phyloP scores from a whole-genome alignment of 1,140 invertebrate species.

The Dreissena rostriformis region DNA sequence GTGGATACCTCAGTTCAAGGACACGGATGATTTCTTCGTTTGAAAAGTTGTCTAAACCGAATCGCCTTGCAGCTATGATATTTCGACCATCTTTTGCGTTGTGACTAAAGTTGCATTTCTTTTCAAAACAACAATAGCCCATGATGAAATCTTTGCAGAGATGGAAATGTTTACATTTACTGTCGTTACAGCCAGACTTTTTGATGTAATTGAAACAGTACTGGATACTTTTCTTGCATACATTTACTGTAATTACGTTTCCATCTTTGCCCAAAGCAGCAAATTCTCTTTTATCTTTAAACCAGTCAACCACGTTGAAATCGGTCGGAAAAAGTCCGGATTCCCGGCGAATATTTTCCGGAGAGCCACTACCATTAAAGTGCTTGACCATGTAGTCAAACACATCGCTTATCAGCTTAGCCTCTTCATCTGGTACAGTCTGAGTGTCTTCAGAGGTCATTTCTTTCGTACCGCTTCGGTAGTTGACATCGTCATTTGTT shows the following conservation, averaged over 20 bases:
- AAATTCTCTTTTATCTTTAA: neutral
- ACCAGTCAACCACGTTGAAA: neutral
- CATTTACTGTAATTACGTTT: neutral
- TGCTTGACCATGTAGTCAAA: neutral
- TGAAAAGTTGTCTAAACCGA: neutral
- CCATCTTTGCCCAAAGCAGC: neutral
- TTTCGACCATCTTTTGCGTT: neutral
- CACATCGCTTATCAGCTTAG: neutral
- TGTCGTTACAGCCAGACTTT: neutral
- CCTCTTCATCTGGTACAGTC: neutral
- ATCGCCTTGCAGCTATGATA: neutral
- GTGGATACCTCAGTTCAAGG: neutral
- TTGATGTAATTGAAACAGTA: conserved; percentile 3
- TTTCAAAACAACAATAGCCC: neutral
- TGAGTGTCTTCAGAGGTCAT: neutral
- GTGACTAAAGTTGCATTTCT: neutral
- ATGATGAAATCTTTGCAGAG: neutral
- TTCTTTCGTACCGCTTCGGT: neutral
- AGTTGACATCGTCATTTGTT: too few relatives aligned
- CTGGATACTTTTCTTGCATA: neutral
- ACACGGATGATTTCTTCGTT: neutral
- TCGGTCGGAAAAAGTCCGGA: neutral
- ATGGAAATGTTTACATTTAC: neutral
- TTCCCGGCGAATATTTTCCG: neutral
- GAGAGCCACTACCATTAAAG: neutral